Conservation (phyloP, 2,888 invertebrate genomes). For the Strigamia crassipes region DNA sequence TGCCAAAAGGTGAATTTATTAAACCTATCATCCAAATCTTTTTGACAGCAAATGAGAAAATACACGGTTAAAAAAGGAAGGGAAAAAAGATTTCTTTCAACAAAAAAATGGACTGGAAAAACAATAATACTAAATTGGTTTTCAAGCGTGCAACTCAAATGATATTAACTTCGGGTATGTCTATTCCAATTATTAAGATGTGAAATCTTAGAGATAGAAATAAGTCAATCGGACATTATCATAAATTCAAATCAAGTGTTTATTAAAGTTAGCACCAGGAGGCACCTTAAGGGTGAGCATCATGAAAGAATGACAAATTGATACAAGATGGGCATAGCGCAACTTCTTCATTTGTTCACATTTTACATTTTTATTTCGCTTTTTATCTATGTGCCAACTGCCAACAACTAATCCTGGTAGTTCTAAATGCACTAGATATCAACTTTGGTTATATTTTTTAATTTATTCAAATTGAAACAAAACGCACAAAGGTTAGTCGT, state of each 20-base stretch:
- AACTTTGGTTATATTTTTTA: background rate
- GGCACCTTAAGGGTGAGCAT: too few relatives aligned
- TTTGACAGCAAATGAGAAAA: conserved; percentile 23
- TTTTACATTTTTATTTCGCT: conserved; percentile 27
- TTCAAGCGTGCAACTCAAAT: conserved; percentile 31
- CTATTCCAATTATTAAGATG: too few relatives aligned
- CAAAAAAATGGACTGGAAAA: background rate
- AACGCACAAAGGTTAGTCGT: too few relatives aligned
- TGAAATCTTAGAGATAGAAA: too few relatives aligned
- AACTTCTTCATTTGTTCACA: conserved; percentile 29
- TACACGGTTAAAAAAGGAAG: background rate
- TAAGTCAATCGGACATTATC: too few relatives aligned
- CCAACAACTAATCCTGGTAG: background rate
- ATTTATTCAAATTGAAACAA: too few relatives aligned
- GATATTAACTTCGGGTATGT: conserved; percentile 15
- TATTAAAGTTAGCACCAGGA: too few relatives aligned
- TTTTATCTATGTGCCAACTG: background rate
- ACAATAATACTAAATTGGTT: conserved; percentile 31
- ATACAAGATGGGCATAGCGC: too few relatives aligned
- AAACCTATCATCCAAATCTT: conserved; percentile 33
- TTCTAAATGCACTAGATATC: background rate
- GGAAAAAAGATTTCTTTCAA: background rate
- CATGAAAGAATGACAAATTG: too few relatives aligned
- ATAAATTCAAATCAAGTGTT: too few relatives aligned
- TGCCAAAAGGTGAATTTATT: conserved; percentile 27